A percentile compares a stretch with the other conserved stretches of the same genome.
phyloP scores from a whole-genome alignment of 2,888 invertebrate species.

The Drosophila nigritarsus region DNA sequence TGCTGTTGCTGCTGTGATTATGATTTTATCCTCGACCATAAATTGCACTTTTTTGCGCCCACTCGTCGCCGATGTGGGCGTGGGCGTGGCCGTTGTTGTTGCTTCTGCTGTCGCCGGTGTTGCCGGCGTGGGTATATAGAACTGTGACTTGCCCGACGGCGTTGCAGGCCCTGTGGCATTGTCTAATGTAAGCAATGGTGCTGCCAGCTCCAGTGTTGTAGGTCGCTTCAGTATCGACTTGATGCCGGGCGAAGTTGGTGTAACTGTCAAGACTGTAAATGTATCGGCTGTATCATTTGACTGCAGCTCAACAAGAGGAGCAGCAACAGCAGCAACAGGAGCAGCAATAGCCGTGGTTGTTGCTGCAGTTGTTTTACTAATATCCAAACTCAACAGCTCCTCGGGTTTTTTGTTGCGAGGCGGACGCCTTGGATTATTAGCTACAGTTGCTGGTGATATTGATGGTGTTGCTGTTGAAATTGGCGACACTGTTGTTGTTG shows the following conservation, averaged over 20 bases:
- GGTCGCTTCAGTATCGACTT: constrained; percentile 88
- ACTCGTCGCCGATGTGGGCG: constrained; percentile 82
- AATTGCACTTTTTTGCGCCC: constrained; percentile 90
- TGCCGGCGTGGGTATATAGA: constrained; percentile 80
- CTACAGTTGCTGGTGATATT: constrained; percentile 9
- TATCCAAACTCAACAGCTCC: constrained; percentile 40
- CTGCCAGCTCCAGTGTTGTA: constrained; percentile 79
- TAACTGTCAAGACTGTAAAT: constrained; percentile 72
- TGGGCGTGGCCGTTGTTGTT: constrained; percentile 79
- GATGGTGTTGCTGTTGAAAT: constrained; percentile 12
- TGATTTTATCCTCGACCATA: constrained; percentile 88
- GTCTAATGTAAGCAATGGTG: constrained; percentile 40
- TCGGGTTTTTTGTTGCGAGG: constrained; percentile 77
- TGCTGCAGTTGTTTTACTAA: constrained; percentile 1
- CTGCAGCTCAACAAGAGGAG: constrained; percentile 21
- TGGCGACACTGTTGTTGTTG: constrained; percentile 4
- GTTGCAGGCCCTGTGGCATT: constrained; percentile 44
- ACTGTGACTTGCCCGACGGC: constrained; percentile 79
- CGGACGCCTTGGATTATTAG: constrained; percentile 79
- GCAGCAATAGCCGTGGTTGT: neutral
- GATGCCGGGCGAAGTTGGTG: constrained; percentile 83
- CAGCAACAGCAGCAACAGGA: neutral
- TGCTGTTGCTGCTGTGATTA: constrained; percentile 56
- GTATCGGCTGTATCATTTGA: constrained; percentile 25
- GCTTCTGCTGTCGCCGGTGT: constrained; percentile 82